phyloP scores from a whole-genome alignment of 2,797 vertebrate genomes.

The Xyrichtys novacula region DNA sequence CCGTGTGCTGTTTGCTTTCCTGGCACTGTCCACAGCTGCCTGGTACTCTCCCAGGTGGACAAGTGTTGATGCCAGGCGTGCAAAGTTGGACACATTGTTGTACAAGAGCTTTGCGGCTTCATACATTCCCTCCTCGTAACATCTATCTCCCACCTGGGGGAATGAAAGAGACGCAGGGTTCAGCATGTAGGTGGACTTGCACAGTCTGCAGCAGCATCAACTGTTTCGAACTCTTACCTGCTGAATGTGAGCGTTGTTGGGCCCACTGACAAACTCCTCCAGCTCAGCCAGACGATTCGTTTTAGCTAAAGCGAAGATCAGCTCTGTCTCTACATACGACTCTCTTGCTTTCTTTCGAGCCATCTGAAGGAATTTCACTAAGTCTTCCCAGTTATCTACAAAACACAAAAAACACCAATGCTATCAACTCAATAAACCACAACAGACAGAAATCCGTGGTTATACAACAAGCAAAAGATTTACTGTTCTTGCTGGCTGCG shows the following conservation, averaged over 20 bases:
- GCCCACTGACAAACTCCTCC: constrained; percentile 91
- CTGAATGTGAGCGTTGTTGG: constrained; percentile 93
- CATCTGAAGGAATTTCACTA: constrained; percentile 96
- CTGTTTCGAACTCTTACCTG: constrained; percentile 77
- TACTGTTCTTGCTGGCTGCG: constrained; percentile 90
- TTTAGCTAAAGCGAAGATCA: constrained; percentile 95
- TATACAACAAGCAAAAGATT: constrained; percentile 37
- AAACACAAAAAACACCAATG: constrained; percentile 52
- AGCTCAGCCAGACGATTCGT: constrained; percentile 93
- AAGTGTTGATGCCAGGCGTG: constrained; percentile 91
- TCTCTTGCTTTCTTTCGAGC: constrained; percentile 92
- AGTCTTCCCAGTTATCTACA: constrained; percentile 92
- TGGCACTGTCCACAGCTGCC: constrained; percentile 93
- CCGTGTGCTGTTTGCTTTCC: constrained; percentile 94
- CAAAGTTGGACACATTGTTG: constrained; percentile 94
- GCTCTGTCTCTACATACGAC: constrained; percentile 93
- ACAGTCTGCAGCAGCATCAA: not conserved
- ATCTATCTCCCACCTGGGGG: constrained; percentile 83
- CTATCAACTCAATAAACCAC: not conserved
- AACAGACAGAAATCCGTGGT: not conserved
- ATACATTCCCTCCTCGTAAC: constrained; percentile 93
- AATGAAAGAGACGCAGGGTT: not conserved
- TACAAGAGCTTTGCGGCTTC: constrained; percentile 94
- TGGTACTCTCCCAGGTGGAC: constrained; percentile 95
- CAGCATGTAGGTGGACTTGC: not conserved